These are phyloP conservation scores for Calameuta pallipes DNA, from an alignment of 2,888 invertebrate genomes.

Conservation along the genomic window DNA sequence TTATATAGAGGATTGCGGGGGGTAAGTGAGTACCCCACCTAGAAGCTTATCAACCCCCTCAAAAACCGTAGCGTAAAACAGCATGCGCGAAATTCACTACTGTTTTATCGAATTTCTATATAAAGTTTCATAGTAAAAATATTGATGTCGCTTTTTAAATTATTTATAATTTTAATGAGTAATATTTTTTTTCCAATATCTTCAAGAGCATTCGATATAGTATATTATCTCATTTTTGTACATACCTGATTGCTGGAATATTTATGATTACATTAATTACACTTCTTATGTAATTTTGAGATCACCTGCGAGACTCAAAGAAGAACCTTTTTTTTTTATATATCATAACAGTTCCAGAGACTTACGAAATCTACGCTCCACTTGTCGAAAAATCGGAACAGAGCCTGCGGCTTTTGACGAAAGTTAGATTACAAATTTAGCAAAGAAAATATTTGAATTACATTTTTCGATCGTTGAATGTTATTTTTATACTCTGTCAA, in stretches of 20 bases:
- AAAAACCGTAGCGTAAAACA: slow-evolving; percentile 27
- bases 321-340: slow-evolving; percentile 9
- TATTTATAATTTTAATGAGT: not conserved
- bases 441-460: not conserved
- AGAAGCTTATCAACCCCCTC: slow-evolving; percentile 15
- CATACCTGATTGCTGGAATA: not conserved
- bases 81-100: slow-evolving; percentile 41
- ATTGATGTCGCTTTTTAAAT: not conserved
- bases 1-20: slow-evolving; percentile 37
- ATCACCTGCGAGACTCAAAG: not conserved
- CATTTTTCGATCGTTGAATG: not conserved
- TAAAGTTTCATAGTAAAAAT: not conserved
- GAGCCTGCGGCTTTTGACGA: not conserved
- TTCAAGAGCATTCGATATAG: not conserved
- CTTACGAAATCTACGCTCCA: not conserved
- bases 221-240: not conserved
- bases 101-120: not conserved
- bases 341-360: slow-evolving; percentile 1
- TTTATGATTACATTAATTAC: not conserved
- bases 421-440: slow-evolving; percentile 3
- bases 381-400: not conserved
- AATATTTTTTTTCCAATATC: not conserved
- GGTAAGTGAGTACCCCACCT: not conserved
- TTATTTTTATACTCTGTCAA: not conserved
- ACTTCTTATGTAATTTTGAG: not conserved